Conservation (phyloP, 1,140 invertebrate species). For the Camponotus floridanus region DNA sequence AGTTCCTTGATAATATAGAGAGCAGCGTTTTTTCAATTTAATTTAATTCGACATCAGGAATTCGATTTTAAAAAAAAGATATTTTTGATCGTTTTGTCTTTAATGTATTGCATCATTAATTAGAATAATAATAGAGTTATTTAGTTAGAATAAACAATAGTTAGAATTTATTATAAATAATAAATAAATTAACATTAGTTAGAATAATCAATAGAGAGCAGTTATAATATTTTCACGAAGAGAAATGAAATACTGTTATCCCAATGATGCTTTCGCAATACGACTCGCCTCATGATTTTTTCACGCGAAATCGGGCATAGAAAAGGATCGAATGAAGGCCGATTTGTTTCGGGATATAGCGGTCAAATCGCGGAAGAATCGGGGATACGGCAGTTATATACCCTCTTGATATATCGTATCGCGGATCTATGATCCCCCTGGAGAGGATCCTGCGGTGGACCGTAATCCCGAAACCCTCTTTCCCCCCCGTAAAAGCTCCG, state of each 20-base stretch:
- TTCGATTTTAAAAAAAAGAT: not conserved
- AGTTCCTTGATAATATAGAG: not conserved
- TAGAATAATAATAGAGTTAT: not conserved
- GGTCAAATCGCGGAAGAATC: slow-evolving; percentile 51
- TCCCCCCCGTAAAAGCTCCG: slow-evolving; percentile 67
- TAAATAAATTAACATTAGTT: not conserved
- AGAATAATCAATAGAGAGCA: not conserved
- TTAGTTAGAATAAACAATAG: not conserved
- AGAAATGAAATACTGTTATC: not conserved
- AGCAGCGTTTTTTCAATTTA: slow-evolving; percentile 8
- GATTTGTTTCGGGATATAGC: slow-evolving; percentile 69
- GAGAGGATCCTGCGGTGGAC: slow-evolving; percentile 74
- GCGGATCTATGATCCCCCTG: slow-evolving; percentile 71
- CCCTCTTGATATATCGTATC: slow-evolving; percentile 75
- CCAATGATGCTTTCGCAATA: not conserved
- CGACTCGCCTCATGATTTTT: slow-evolving; percentile 7
- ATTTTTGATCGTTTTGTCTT: not conserved
- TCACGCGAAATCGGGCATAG: slow-evolving; percentile 19
- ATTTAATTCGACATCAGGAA: not conserved
- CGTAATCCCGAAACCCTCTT: slow-evolving; percentile 71
- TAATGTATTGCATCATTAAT: not conserved
- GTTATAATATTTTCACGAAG: not conserved
- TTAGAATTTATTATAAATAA: too few species aligned
- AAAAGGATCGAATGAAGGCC: slow-evolving; percentile 34
- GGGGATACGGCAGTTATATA: slow-evolving; percentile 63